Conservation (phyloP, 2,113 vertebrate genomes). For the Mungos mungo region DNA sequence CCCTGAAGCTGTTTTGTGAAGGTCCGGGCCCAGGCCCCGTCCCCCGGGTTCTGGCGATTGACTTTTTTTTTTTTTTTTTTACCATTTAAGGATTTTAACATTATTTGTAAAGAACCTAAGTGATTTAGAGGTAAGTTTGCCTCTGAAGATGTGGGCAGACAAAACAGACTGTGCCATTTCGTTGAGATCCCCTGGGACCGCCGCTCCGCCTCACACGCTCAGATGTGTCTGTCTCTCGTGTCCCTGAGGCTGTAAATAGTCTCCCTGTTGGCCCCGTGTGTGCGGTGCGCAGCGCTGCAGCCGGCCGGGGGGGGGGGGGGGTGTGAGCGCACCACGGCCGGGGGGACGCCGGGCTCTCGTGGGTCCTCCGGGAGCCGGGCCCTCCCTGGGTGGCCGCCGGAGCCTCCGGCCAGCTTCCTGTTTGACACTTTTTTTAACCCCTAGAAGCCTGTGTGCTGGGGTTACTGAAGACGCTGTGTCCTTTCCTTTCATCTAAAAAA, state of each 20-base stretch:
- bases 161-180: fast-evolving
- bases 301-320: neutral
- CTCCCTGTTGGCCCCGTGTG: neutral
- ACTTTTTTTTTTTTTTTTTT: neutral
- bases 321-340: too few species aligned
- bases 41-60: neutral
- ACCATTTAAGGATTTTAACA: neutral
- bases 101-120: neutral
- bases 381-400: too few species aligned
- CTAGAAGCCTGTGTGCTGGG: neutral
- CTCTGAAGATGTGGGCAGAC: neutral
- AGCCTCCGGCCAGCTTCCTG: neutral
- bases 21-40: neutral
- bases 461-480: fast-evolving
- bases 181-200: neutral
- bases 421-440: neutral
- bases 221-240: neutral
- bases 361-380: too few species aligned
- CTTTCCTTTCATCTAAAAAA: neutral
- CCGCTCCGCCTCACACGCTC: too few species aligned
- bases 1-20: neutral
- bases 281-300: neutral
- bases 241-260: neutral
- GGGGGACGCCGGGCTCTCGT: too few species aligned
- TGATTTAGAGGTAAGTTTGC: neutral